Percentiles rank a stretch among this genome's conserved stretches.
Conservation (phyloP, 2,113 vertebrate genomes). For the Castor canadensis region DNA sequence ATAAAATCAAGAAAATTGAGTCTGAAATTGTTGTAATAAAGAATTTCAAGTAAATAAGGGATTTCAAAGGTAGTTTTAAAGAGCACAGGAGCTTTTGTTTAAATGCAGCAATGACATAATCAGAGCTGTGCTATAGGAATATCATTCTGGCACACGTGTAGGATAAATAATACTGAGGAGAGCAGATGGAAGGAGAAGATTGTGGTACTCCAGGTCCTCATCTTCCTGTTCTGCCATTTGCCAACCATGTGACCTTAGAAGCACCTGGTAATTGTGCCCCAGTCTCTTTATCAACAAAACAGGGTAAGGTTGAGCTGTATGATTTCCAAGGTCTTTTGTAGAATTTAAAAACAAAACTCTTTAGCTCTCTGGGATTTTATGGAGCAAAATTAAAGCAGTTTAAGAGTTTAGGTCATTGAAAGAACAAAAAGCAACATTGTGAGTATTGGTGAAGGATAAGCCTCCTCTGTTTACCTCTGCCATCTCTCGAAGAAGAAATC, state of each 20-base stretch:
- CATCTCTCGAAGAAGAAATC: neutral
- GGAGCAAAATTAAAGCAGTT: neutral
- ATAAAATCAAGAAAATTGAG: neutral
- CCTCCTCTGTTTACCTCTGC: neutral
- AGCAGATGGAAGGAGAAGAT: neutral
- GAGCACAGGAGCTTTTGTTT: neutral
- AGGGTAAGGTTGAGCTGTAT: neutral
- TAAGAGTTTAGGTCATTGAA: neutral
- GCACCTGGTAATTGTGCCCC: neutral
- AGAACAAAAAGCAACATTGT: neutral
- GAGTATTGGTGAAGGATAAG: neutral
- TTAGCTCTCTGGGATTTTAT: neutral
- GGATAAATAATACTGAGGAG: neutral
- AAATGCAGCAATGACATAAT: neutral
- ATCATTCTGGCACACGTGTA: neutral
- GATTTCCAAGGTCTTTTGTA: neutral
- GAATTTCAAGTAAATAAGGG: neutral
- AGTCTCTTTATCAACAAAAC: neutral
- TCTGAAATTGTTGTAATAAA: slow-evolving; percentile 14
- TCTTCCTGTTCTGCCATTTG: neutral
- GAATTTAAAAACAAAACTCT: neutral
- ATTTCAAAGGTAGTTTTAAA: slow-evolving; percentile 24
- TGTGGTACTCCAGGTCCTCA: neutral
- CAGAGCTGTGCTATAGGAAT: neutral
- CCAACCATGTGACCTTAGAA: neutral